A percentile compares a stretch with the other conserved stretches of the same genome.
Evolutionary conservation across 2,113 vertebrate species (phyloP).

Genomic region (Ahaetulla prasina): DNA sequence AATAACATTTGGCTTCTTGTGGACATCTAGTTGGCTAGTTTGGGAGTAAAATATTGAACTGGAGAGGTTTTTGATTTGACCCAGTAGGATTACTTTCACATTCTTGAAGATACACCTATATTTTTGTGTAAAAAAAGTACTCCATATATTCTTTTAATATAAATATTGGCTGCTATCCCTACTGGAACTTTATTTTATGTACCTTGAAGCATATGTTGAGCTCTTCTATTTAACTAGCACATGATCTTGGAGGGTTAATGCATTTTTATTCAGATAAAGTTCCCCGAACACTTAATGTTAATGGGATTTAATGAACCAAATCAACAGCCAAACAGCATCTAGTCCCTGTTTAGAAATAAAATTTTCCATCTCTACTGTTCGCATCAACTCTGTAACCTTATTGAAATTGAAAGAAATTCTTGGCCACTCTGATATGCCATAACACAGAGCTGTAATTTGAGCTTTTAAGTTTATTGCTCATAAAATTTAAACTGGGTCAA

Average conservation of each 20-base stretch:
- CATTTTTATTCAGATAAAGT: slow-evolving; percentile 18
- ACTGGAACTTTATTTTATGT: slow-evolving; percentile 2
- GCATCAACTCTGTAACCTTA: slow-evolving; percentile 11
- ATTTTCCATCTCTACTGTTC: neutral
- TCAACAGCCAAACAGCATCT: slow-evolving; percentile 16
- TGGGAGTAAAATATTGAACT: neutral
- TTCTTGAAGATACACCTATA: neutral
- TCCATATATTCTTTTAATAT: neutral
- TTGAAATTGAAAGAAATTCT: slow-evolving; percentile 27
- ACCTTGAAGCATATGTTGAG: slow-evolving; percentile 4
- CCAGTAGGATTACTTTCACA: neutral
- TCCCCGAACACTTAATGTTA: slow-evolving; percentile 27
- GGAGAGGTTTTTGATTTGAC: neutral
- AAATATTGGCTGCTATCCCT: neutral
- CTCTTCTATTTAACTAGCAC: slow-evolving; percentile 19
- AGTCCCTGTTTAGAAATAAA: slow-evolving; percentile 33
- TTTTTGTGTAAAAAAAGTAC: neutral
- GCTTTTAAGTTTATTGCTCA: slow-evolving; percentile 38
- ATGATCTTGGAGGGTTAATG: slow-evolving; percentile 17
- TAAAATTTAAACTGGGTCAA: slow-evolving; percentile 51
- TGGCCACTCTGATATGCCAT: neutral
- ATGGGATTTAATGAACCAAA: slow-evolving; percentile 34
- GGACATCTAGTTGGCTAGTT: neutral
- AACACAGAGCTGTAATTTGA: slow-evolving; percentile 25
- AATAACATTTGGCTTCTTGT: neutral